Evolutionary conservation across 1,140 invertebrate species (phyloP), one percentile per base, ranked within the genome.

Genomic region (Metopolophium dirhodum): DNA sequence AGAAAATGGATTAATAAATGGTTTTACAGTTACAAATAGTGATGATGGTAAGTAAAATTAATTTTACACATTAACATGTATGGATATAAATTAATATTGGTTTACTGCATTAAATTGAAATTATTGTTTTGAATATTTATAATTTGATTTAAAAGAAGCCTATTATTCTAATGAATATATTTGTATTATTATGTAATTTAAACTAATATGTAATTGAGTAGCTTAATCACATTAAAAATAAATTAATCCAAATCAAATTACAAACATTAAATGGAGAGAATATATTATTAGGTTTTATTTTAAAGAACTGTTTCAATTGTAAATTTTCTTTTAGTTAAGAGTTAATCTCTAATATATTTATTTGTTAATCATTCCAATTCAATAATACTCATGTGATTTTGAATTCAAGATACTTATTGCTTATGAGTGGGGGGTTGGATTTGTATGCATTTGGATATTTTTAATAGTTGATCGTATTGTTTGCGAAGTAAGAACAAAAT

Each of bases 1-100:
- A 93, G 91, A 93, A 85, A 93, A 86, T 93, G 91, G 91, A 93
- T 93, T 93, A 93, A 93, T 82, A 0, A 93, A 93, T 45, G 91
- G 82, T 41, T 90, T 90, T 90, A 93, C 91, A 45, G 77, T 35
- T 86, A 37, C 82, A 30, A 49, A 93, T 93, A 93, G 91, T 93
- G 91, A 93, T 93, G 91, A 93, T 83, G 91, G 91, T 93, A 93
- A 93, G 91, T 93, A 51, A 54, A 90, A 68, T 2, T 2, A 23
- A 45, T 22, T 83, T 18, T 37, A 37, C 18, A 41, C 35, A 35
- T 77, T 41, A 41, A n/a, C 3, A n/a, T 68, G 3, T 30, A 68
- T 77, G 1, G 61, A n/a, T 20, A 77, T n/a, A 41, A 83, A 23
- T 23, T 83, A 23, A 83, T 83, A 41, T 41, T 83, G 1, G 8